A percentile compares a stretch with the other conserved stretches of the same genome.
Evolutionary conservation across 2,113 vertebrate genomes (phyloP).

Genomic region (Parotia lawesii): DNA sequence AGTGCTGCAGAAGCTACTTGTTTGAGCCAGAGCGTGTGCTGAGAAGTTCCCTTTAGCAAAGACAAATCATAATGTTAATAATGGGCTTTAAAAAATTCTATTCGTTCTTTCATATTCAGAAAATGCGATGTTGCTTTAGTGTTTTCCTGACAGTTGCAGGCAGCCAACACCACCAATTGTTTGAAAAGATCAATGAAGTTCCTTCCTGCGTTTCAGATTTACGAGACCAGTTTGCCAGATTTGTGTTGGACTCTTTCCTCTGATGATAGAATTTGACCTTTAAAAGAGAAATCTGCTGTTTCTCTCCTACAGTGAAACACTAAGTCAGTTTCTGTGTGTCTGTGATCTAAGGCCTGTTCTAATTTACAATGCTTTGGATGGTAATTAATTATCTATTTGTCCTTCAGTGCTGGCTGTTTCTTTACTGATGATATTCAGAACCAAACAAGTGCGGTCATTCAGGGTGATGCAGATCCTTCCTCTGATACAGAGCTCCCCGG

Average conservation of each 20-base stretch:
- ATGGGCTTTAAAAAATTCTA: background rate
- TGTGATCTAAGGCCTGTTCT: background rate
- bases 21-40: background rate
- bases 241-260: background rate
- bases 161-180: background rate
- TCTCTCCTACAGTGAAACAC: background rate
- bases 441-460: constrained; percentile 70
- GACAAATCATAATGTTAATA: background rate
- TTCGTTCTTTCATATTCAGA: background rate
- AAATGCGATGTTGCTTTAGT: background rate
- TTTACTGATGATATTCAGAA: constrained; percentile 87
- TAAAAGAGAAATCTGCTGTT: background rate
- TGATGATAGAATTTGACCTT: background rate
- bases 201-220: background rate
- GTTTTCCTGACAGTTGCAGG: background rate
- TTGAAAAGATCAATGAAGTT: background rate
- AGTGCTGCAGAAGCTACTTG: background rate
- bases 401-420: constrained; percentile 88
- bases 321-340: background rate
- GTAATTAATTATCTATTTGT: background rate
- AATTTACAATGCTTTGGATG: background rate
- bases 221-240: background rate
- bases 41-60: background rate
- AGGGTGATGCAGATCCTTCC: constrained; percentile 74
- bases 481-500: constrained; percentile 70